Evolutionary conservation across 2,113 vertebrate genomes (phyloP).

Genomic region (Petrocephalus zakoni): DNA sequence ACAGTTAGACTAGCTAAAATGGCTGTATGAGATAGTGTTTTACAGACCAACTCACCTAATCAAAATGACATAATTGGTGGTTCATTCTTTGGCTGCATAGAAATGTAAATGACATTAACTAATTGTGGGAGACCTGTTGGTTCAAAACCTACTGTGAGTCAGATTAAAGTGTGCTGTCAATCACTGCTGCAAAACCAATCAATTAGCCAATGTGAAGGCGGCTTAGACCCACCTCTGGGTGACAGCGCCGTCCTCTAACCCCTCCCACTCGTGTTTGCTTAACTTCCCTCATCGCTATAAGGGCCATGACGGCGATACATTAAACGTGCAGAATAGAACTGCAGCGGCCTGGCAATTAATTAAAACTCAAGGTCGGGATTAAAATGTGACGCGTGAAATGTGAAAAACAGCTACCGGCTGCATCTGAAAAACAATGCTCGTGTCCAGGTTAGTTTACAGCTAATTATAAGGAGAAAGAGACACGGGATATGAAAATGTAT

Average conservation of each 20-base stretch:
- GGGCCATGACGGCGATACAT: neutral
- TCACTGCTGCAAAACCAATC: neutral
- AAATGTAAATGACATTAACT: neutral
- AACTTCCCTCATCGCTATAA: neutral
- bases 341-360: neutral
- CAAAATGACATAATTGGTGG: neutral
- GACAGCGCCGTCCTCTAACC: neutral
- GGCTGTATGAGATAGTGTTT: neutral
- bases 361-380: neutral
- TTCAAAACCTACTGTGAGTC: neutral
- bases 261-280: neutral
- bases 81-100: neutral
- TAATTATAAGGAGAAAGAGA: neutral
- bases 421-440: neutral
- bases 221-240: neutral
- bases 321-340: neutral
- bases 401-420: neutral
- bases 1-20: neutral
- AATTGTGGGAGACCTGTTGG: neutral
- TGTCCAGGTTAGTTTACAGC: neutral
- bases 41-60: neutral
- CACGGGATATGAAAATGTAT: neutral
- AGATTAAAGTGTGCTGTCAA: neutral
- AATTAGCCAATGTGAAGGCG: neutral
- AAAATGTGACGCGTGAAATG: neutral